phyloP scores from a whole-genome alignment of 1,140 invertebrate genomes.

The Plutomurus gul region DNA sequence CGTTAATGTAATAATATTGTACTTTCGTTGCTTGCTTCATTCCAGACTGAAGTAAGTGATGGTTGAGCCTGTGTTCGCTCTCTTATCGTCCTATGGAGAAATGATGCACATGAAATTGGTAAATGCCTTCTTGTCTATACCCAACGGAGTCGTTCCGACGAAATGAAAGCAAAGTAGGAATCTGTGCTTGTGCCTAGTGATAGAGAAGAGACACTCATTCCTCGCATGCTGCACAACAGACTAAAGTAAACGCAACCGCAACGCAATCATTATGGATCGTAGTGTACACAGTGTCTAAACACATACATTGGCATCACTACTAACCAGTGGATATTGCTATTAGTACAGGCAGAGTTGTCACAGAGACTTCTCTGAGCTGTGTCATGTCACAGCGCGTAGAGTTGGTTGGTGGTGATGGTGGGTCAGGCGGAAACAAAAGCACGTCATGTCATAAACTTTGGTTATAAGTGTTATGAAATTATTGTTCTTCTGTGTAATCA shows the following conservation, averaged over 20 bases:
- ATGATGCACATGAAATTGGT: slow-evolving; percentile 6
- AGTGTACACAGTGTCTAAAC: too few species aligned
- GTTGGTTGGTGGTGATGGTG: too few species aligned
- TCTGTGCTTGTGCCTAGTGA: not conserved
- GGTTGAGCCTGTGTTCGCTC: not conserved
- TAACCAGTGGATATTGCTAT: too few species aligned
- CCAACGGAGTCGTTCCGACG: slow-evolving; percentile 1
- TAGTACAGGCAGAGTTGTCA: too few species aligned
- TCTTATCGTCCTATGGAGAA: not conserved
- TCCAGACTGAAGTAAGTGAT: slow-evolving; percentile 4
- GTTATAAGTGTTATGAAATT: not conserved
- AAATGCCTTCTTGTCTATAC: slow-evolving; percentile 23
- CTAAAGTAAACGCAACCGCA: not conserved
- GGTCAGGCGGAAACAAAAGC: too few species aligned
- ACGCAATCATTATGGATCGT: not conserved
- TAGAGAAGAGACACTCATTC: too few species aligned
- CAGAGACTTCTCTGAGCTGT: too few species aligned
- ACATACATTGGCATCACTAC: too few species aligned
- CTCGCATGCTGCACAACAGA: not conserved
- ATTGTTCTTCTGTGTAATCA: too few species aligned
- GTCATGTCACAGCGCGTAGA: too few species aligned
- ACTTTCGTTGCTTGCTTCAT: slow-evolving; percentile 6
- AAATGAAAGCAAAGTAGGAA: slow-evolving; percentile 19
- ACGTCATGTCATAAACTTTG: too few species aligned
- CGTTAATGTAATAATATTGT: slow-evolving; percentile 16